These are phyloP conservation scores for Clytia hemisphaerica DNA, from an alignment of 30 jellyfish, hydroid and myxozoan species.

Conservation along the genomic window DNA sequence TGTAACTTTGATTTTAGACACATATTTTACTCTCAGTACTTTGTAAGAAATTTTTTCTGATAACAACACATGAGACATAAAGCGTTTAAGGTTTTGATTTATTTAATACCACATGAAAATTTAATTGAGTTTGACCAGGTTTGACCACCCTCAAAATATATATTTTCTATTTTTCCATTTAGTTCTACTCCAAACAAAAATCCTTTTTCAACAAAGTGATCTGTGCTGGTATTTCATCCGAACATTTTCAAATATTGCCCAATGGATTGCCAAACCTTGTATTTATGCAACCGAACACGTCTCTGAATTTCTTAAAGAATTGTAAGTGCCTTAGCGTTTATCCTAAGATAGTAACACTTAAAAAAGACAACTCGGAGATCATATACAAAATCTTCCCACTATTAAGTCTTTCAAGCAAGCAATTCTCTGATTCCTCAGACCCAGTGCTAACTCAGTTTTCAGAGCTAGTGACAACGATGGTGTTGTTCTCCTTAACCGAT, in stretches of 20 bases:
- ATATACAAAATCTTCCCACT: not conserved
- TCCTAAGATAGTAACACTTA: not conserved
- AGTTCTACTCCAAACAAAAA: constrained; percentile 60
- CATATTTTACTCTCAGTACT: not conserved
- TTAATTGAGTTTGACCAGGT: not conserved
- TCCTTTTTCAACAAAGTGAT: constrained; percentile 51
- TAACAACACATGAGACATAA: not conserved
- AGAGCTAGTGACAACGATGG: too few species aligned
- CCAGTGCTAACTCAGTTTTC: too few species aligned
- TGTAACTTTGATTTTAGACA: not conserved
- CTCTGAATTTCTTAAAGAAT: constrained; percentile 36
- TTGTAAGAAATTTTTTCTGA: not conserved
- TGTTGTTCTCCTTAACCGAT: too few species aligned
- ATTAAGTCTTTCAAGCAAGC: too few species aligned
- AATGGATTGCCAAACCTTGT: constrained; percentile 85
- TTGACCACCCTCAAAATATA: not conserved
- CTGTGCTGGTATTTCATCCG: constrained; percentile 66
- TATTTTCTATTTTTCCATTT: not conserved
- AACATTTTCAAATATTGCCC: constrained; percentile 58
- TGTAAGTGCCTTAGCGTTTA: constrained; percentile 83
- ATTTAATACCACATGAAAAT: not conserved
- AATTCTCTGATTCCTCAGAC: too few species aligned
- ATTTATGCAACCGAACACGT: constrained; percentile 54
- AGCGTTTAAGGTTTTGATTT: not conserved
- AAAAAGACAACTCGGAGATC: not conserved